A percentile compares a stretch with the other conserved stretches of the same genome.
Evolutionary conservation across 2,113 vertebrate species (phyloP).

Genomic region (Elephantulus edwardii): DNA sequence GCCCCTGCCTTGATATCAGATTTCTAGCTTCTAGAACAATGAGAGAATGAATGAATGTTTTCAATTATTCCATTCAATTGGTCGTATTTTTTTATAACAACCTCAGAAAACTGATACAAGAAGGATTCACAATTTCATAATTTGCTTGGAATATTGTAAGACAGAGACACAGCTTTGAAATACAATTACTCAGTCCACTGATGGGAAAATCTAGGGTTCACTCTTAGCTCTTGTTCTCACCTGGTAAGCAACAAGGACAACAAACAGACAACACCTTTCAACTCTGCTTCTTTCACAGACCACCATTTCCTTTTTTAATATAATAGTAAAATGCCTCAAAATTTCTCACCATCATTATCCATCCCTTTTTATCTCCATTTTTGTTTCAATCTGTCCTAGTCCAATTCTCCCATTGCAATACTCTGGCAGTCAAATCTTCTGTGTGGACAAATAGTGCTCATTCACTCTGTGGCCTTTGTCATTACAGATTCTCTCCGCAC

Average conservation of each 20-base stretch:
- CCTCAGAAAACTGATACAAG: not conserved
- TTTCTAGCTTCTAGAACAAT: not conserved
- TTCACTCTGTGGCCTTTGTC: not conserved
- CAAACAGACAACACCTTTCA: not conserved
- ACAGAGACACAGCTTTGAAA: not conserved
- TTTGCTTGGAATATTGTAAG: not conserved
- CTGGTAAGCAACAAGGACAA: not conserved
- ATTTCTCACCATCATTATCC: not conserved
- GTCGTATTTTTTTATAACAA: not conserved
- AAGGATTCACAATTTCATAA: not conserved
- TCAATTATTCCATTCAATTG: no score
- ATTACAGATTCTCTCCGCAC: not conserved
- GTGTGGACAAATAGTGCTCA: not conserved
- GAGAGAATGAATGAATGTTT: no score
- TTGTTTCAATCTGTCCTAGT: not conserved
- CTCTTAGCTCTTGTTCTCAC: not conserved
- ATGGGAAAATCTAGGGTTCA: not conserved
- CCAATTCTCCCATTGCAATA: accelerated
- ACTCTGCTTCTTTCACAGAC: not conserved
- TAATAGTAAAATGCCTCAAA: not conserved
- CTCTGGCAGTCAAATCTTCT: not conserved
- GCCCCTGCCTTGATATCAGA: not conserved
- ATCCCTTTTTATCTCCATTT: not conserved
- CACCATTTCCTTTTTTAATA: not conserved
- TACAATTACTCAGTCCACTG: not conserved